Evolutionary conservation across 2,113 vertebrate species (phyloP), one percentile per base, ranked within the genome.

Genomic region (Ploceus nigricollis): DNA sequence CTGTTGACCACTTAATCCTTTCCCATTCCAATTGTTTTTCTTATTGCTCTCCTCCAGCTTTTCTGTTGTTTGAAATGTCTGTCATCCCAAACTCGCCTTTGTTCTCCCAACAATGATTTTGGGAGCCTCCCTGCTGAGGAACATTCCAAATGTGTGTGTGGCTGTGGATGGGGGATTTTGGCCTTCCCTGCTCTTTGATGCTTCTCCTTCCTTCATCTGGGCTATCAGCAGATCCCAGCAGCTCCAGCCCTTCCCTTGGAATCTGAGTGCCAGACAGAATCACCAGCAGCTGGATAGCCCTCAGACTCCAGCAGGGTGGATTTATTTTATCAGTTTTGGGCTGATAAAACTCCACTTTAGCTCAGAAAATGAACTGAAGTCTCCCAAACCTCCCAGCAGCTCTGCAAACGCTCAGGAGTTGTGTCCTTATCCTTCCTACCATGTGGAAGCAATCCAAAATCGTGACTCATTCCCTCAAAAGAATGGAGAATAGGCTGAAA

Each of bases 1-100:
- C 90, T 75, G 87, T 90, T 95, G 94, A 89, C 93, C 96, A 90
- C 93, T 97, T 95, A 96, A 97, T 97, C 94, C 90, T 94, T 90
- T 81, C 90, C 96, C 93, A 14, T 92, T 94, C 93, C 86, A 88
- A 83, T 92, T 97, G 94, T 95, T 95, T 80, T 93, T 83, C 90
- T 96, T 92, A 48, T 56, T 95, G 92, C 90, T 93, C 85, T 30
- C 82, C 93, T 82, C 95, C 89, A 90, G 81, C 72, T 93, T 75
- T 30, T 86, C 92, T 64, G 82, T 95, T 92, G 90, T 95, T 96
- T 95, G 94, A 94, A 95, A 97, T 92, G 81, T 39, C 94, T 92
- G 76, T 95, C 94, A 90, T 89, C 90, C 87, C 93, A 87, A 96
- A 75, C 93, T 92, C 44, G 47, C 72, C 90, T 97, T 96, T 97